Evolutionary conservation across 1,140 invertebrate genomes (phyloP).

Genomic region (Dendroctonus ponderosae): DNA sequence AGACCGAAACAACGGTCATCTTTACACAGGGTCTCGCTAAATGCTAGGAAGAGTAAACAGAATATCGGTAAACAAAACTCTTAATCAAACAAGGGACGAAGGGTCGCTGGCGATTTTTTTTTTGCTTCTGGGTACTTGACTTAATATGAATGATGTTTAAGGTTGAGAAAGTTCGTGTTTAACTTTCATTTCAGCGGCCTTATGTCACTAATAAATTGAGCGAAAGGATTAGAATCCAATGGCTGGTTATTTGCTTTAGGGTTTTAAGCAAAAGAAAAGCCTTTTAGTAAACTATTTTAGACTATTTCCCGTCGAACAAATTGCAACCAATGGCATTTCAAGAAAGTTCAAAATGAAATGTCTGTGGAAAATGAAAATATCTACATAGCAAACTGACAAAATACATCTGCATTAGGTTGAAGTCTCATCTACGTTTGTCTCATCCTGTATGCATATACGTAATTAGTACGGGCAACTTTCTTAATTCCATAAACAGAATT

Average conservation of each 20-base stretch:
- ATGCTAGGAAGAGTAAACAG: conserved; percentile 21
- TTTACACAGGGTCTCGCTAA: conserved; percentile 17
- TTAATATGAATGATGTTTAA: conserved; percentile 12
- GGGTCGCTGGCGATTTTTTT: conserved; percentile 4
- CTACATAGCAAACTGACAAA: too few species aligned
- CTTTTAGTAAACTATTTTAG: too few species aligned
- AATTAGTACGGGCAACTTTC: conserved; percentile 3
- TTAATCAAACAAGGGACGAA: conserved; percentile 23
- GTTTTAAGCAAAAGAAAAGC: too few species aligned
- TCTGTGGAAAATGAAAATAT: too few species aligned
- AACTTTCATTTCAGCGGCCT: conserved; percentile 2
- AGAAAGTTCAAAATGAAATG: too few species aligned
- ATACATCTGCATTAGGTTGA: too few species aligned
- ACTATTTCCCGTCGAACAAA: too few species aligned
- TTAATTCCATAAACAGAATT: conserved; percentile 7
- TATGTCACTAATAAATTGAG: background rate
- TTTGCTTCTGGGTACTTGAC: conserved; percentile 15
- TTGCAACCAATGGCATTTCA: too few species aligned
- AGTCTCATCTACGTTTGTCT: too few species aligned
- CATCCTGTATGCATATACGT: background rate
- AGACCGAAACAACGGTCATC: conserved; percentile 27
- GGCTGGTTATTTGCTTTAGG: too few species aligned
- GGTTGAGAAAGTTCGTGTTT: conserved; percentile 16
- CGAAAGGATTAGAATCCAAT: too few species aligned
- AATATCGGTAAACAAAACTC: conserved; percentile 28